Percentiles rank a stretch among this genome's conserved stretches.
Conservation (phyloP, 1,140 invertebrate genomes). For the Oedothorax gibbosus region DNA sequence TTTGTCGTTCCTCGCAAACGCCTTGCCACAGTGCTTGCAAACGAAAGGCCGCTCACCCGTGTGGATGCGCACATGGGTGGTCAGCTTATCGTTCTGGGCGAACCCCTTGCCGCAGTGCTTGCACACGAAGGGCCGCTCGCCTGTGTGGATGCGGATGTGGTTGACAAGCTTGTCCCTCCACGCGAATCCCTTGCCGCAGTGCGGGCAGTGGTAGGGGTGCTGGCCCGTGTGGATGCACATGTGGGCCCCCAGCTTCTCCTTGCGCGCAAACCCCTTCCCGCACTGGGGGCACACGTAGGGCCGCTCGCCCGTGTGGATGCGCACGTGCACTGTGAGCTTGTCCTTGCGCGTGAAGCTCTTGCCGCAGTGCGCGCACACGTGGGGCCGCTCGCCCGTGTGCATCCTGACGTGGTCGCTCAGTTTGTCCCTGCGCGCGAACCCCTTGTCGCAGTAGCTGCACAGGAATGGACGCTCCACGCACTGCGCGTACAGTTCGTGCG, state of each 20-base stretch:
- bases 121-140: conserved; percentile 67
- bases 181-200: conserved; percentile 75
- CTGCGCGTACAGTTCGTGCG: conserved; percentile 49
- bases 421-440: conserved; percentile 62
- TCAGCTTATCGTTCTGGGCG: conserved; percentile 73
- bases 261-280: conserved; percentile 74
- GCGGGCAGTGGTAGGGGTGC: conserved; percentile 82
- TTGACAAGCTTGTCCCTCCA: conserved; percentile 71
- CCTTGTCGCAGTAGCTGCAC: conserved; percentile 64
- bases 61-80: conserved; percentile 74
- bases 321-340: conserved; percentile 85
- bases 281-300: conserved; percentile 90
- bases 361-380: conserved; percentile 72
- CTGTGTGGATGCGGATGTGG: conserved; percentile 70
- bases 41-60: conserved; percentile 72
- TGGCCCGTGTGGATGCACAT: conserved; percentile 96
- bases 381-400: conserved; percentile 74
- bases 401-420: conserved; percentile 72
- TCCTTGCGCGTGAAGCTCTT: conserved; percentile 82
- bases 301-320: conserved; percentile 96
- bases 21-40: conserved; percentile 74
- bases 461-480: conserved; percentile 64
- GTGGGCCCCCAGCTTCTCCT: conserved; percentile 77
- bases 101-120: conserved; percentile 71
- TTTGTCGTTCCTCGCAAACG: conserved; percentile 76